phyloP scores from a whole-genome alignment of 2,888 invertebrate species.

The Andrena bicolor region DNA sequence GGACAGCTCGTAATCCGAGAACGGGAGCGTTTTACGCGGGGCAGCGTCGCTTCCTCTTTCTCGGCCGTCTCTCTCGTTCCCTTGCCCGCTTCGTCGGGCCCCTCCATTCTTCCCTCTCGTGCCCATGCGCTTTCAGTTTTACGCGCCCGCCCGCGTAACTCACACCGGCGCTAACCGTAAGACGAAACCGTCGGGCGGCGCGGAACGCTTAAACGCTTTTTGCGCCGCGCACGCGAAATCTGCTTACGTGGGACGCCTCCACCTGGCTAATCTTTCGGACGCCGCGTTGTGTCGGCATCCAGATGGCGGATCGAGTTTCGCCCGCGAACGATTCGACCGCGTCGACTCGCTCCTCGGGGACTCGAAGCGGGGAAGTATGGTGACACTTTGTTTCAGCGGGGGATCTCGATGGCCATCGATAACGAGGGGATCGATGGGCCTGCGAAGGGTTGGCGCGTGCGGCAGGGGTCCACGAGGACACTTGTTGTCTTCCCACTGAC shows the following conservation, averaged over 20 bases:
- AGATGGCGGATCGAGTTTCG: constrained; percentile 58
- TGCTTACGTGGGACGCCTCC: constrained; percentile 20
- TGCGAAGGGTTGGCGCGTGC: constrained; percentile 42
- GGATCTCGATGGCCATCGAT: constrained; percentile 13
- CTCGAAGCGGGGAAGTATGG: not conserved
- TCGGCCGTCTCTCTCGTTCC: constrained; percentile 63
- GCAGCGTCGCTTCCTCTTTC: constrained; percentile 66
- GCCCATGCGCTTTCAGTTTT: constrained; percentile 30
- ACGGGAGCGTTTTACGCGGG: constrained; percentile 67
- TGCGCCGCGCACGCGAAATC: constrained; percentile 11
- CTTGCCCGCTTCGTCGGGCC: constrained; percentile 13
- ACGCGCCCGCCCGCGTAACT: constrained; percentile 34
- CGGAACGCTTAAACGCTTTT: constrained; percentile 28
- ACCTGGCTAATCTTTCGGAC: constrained; percentile 59
- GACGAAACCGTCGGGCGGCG: constrained; percentile 52
- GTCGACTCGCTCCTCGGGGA: too few relatives aligned
- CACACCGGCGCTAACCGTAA: constrained; percentile 67
- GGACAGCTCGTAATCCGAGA: constrained; percentile 75
- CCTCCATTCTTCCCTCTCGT: constrained; percentile 27
- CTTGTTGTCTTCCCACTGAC: constrained; percentile 66
- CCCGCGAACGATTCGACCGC: constrained; percentile 27
- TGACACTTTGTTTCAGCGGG: constrained; percentile 22
- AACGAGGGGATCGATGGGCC: constrained; percentile 9
- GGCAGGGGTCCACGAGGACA: constrained; percentile 63
- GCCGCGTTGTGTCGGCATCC: constrained; percentile 38